Conservation (phyloP, 1,140 invertebrate genomes). For the Drosophila quadrilineata region DNA sequence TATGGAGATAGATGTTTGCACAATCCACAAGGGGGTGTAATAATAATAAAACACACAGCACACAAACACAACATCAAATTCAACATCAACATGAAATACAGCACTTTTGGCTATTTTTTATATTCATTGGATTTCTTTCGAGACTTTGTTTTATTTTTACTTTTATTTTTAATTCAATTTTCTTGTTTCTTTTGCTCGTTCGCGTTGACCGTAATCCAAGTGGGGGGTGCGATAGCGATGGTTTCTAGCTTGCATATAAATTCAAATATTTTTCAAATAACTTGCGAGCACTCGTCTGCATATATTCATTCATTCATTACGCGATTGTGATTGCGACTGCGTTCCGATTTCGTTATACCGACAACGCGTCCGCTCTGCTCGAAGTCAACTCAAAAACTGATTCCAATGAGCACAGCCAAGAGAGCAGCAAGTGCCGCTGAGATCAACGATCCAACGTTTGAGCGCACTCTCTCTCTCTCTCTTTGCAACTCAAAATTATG, state of each 20-base stretch:
- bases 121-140: constrained; percentile 32
- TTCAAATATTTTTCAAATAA: constrained; percentile 36
- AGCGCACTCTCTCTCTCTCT: constrained; percentile 16
- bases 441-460: constrained; percentile 7
- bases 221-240: constrained; percentile 62
- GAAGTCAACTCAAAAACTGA: constrained; percentile 77
- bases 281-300: constrained; percentile 32
- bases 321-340: constrained; percentile 15
- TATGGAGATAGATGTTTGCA: constrained; percentile 42
- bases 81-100: too few species aligned
- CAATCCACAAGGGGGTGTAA: constrained; percentile 43
- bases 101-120: constrained; percentile 42
- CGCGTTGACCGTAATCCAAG: constrained; percentile 78
- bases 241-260: constrained; percentile 45
- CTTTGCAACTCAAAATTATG: too few species aligned
- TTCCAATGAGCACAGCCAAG: constrained; percentile 37
- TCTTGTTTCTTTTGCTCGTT: constrained; percentile 47
- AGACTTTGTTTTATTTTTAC: constrained; percentile 17
- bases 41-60: constrained; percentile 36
- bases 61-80: constrained; percentile 49
- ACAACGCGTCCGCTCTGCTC: constrained; percentile 66
- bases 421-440: constrained; percentile 62
- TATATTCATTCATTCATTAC: too few species aligned
- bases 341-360: constrained; percentile 36
- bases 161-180: constrained; percentile 36